Conservation (phyloP, 1,140 invertebrate genomes). For the Maconellicoccus hirsutus region DNA sequence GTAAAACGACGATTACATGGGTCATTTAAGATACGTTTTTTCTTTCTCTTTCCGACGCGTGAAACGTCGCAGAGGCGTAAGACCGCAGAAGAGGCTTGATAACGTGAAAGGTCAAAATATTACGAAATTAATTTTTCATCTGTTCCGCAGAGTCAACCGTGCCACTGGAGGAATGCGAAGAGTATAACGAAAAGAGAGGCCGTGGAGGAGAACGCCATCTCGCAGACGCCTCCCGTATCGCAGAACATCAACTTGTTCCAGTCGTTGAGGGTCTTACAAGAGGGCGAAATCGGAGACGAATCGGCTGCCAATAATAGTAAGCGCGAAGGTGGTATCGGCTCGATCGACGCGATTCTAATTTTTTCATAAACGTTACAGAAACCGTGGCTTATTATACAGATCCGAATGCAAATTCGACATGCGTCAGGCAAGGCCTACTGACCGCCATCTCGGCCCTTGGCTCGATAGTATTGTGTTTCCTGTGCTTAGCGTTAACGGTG, state of each 20-base stretch:
- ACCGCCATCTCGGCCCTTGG: constrained; percentile 58
- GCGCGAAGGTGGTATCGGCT: too few relatives aligned
- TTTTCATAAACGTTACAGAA: constrained; percentile 29
- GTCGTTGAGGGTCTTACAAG: constrained; percentile 71
- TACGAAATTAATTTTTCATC: neutral
- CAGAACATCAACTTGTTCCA: constrained; percentile 84
- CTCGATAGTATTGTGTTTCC: constrained; percentile 51
- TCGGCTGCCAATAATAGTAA: constrained; percentile 36
- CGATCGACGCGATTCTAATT: too few relatives aligned
- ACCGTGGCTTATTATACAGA: constrained; percentile 34
- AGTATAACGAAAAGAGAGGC: constrained; percentile 47
- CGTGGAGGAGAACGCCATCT: constrained; percentile 32
- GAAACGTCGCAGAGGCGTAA: too few relatives aligned
- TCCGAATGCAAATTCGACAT: constrained; percentile 45
- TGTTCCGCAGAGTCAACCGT: constrained; percentile 64
- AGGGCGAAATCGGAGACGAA: constrained; percentile 60
- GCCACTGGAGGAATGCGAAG: constrained; percentile 83
- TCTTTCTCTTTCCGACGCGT: too few relatives aligned
- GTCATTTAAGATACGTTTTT: neutral
- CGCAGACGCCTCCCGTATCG: constrained; percentile 43
- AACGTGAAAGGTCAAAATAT: neutral
- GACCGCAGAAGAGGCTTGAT: too few relatives aligned
- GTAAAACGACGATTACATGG: neutral
- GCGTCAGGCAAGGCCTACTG: constrained; percentile 60
- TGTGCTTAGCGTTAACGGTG: constrained; percentile 53